Percentiles rank a stretch among this genome's conserved stretches.
Conservation (phyloP, 2,888 invertebrate species). For the Crocallis elinguaria region DNA sequence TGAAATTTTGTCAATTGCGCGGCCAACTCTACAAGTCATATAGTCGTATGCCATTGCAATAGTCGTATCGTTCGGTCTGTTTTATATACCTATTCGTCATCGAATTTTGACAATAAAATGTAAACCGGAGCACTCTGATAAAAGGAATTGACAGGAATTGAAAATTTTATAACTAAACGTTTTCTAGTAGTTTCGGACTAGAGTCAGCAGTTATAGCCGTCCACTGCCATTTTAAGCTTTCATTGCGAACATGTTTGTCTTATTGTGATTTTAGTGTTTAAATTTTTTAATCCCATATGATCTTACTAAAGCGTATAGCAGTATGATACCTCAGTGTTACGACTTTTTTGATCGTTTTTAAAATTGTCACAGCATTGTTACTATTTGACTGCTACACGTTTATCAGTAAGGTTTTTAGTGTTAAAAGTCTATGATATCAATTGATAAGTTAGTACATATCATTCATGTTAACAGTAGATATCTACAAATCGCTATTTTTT, state of each 20-base stretch:
- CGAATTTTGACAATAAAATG: slow-evolving; percentile 42
- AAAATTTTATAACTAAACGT: slow-evolving; percentile 16
- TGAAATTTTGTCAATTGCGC: neutral
- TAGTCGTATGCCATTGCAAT: too few species aligned
- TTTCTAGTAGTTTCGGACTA: slow-evolving; percentile 3
- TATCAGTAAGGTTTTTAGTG: too few species aligned
- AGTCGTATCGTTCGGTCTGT: slow-evolving; percentile 12
- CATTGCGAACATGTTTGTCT: slow-evolving; percentile 31
- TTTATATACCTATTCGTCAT: slow-evolving; percentile 23
- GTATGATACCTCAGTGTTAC: too few species aligned
- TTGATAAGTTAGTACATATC: slow-evolving; percentile 39
- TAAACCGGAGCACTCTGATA: slow-evolving; percentile 18
- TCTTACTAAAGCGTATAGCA: too few species aligned
- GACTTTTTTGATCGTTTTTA: too few species aligned
- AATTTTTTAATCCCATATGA: slow-evolving; percentile 27
- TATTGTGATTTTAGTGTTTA: slow-evolving; percentile 37
- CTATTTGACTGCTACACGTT: too few species aligned
- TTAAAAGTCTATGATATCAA: slow-evolving; percentile 24
- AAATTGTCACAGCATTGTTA: too few species aligned
- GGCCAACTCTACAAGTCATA: neutral
- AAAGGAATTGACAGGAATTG: slow-evolving; percentile 44
- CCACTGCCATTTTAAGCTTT: slow-evolving; percentile 43
- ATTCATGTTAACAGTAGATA: slow-evolving; percentile 28
- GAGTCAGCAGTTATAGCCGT: slow-evolving; percentile 39
- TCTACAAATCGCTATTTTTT: slow-evolving; percentile 7